These are phyloP conservation scores for Drosophila acutilabella DNA, from an alignment of 2,888 invertebrate genomes.

Conservation along the genomic window DNA sequence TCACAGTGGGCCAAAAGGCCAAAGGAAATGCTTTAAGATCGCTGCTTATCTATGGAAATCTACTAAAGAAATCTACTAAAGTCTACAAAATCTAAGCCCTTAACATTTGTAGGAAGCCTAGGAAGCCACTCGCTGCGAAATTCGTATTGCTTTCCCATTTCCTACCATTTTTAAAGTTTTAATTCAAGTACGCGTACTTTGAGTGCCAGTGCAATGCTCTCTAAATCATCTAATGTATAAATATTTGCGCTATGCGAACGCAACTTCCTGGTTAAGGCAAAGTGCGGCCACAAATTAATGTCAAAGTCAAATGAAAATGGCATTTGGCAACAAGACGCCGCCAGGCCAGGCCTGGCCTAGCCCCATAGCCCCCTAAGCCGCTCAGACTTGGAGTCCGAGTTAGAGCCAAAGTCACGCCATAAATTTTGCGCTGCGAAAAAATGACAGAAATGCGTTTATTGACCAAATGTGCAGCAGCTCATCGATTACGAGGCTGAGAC, in stretches of 20 bases:
- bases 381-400: constrained; percentile 35
- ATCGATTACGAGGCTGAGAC: constrained; percentile 74
- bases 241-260: constrained; percentile 51
- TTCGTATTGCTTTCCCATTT: too few species aligned
- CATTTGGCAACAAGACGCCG: constrained; percentile 72
- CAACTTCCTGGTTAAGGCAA: constrained; percentile 77
- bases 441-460: constrained; percentile 82
- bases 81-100: too few species aligned
- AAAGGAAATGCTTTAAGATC: not conserved
- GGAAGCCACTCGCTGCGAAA: too few species aligned
- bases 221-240: constrained; percentile 63
- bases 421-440: constrained; percentile 71
- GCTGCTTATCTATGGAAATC: not conserved
- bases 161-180: not conserved
- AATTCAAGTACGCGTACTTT: constrained; percentile 29
- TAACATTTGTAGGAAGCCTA: too few species aligned
- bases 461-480: constrained; percentile 78
- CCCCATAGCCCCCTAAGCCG: not conserved
- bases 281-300: constrained; percentile 80
- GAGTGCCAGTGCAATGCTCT: constrained; percentile 60
- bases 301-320: constrained; percentile 81
- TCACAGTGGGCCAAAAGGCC: not conserved
- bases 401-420: constrained; percentile 75
- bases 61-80: too few species aligned
- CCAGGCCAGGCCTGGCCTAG: constrained; percentile 11